Percentiles rank a stretch among this genome's conserved stretches.
Evolutionary conservation across 2,797 vertebrate genomes (phyloP).

Genomic region (Trichosurus vulpecula): DNA sequence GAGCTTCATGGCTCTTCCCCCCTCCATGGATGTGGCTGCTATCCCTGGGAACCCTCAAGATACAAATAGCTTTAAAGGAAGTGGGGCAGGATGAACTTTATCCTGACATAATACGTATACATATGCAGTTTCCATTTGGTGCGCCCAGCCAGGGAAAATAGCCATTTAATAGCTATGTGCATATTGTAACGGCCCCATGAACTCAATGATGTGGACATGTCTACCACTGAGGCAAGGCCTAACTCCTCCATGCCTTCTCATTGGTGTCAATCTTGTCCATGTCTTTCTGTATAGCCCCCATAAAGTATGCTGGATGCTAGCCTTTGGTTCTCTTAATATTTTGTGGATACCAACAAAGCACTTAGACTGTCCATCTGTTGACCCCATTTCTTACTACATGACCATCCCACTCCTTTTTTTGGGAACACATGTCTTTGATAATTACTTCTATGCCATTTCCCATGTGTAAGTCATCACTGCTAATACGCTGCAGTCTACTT

Average conservation of each 20-base stretch:
- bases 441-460: neutral
- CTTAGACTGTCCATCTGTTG: neutral
- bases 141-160: neutral
- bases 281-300: neutral
- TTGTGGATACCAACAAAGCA: neutral
- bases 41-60: neutral
- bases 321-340: neutral
- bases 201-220: neutral
- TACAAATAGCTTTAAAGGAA: neutral
- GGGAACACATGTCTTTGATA: neutral
- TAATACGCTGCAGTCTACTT: neutral
- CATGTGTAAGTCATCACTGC: neutral
- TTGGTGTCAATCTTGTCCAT: neutral
- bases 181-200: neutral
- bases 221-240: neutral
- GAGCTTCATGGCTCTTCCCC: neutral
- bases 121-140: neutral
- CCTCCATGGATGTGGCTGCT: neutral
- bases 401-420: neutral
- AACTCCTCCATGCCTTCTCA: neutral
- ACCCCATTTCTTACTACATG: neutral
- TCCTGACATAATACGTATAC: neutral
- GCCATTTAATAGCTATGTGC: neutral
- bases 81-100: neutral
- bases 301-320: neutral